These are phyloP conservation scores for Acanthis flammea DNA, from an alignment of 2,797 vertebrate species.

Conservation along the genomic window DNA sequence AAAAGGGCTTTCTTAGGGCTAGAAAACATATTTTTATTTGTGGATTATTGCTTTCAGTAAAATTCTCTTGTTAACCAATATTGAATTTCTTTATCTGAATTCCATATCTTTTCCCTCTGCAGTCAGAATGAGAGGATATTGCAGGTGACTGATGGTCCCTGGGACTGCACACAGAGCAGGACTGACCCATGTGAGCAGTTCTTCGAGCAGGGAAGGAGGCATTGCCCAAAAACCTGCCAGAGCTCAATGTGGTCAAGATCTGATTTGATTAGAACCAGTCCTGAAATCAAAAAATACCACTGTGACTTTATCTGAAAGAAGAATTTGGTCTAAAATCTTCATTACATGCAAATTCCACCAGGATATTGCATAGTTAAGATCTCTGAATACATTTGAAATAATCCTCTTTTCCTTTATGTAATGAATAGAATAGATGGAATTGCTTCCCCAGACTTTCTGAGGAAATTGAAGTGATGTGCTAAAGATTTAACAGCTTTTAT, in stretches of 20 bases:
- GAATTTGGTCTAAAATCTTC: constrained; percentile 7
- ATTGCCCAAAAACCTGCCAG: background rate
- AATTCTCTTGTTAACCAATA: background rate
- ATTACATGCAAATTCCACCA: background rate
- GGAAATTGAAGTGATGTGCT: constrained; percentile 49
- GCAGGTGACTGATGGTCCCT: background rate
- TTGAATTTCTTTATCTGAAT: background rate
- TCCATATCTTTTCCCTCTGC: background rate
- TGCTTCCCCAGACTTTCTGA: constrained; percentile 36
- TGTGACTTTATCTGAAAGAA: background rate
- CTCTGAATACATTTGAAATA: constrained; percentile 32
- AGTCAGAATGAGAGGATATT: background rate
- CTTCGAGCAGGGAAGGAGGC: background rate
- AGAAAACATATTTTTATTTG: background rate
- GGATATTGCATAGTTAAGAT: constrained; percentile 35
- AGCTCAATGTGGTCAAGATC: background rate
- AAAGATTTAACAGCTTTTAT: constrained; percentile 60
- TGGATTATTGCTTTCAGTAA: background rate
- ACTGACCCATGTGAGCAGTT: background rate
- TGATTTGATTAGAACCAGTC: background rate
- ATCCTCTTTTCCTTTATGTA: constrained; percentile 25
- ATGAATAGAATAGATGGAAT: constrained; percentile 46
- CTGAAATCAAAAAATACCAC: background rate
- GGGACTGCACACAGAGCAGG: background rate
- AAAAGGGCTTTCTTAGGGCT: background rate